These are phyloP conservation scores for Sisor rabdophorus DNA, from an alignment of 2,113 vertebrate genomes.

Conservation along the genomic window DNA sequence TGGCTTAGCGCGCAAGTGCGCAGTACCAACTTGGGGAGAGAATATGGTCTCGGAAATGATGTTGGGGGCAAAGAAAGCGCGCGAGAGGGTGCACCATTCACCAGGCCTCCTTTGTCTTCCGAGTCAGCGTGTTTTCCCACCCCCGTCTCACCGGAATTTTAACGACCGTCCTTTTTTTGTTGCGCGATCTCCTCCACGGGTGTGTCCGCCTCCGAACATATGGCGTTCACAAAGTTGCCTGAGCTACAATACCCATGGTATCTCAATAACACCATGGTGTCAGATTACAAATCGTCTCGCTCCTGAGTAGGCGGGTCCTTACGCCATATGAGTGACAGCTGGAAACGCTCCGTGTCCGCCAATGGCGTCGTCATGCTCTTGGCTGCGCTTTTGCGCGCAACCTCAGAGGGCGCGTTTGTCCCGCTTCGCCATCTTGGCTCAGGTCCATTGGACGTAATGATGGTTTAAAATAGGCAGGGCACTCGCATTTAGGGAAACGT, in stretches of 20 bases:
- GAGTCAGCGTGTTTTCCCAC: conserved; percentile 20
- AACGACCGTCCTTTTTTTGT: conserved; percentile 66
- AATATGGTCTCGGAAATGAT: conserved; percentile 2
- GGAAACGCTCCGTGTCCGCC: conserved; percentile 51
- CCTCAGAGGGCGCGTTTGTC: conserved; percentile 25
- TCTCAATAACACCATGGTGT: conserved; percentile 64
- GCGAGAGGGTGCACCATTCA: background rate
- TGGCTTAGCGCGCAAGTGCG: background rate
- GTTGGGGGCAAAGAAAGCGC: background rate
- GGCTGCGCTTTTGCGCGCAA: conserved; percentile 22
- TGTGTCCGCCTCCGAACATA: conserved; percentile 64
- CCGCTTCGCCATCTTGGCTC: conserved; percentile 5
- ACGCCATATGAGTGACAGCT: conserved; percentile 42
- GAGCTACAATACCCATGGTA: conserved; percentile 69
- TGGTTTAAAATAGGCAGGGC: conserved; percentile 6
- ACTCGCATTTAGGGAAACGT: background rate
- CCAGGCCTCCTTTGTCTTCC: conserved; percentile 17
- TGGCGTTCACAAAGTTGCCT: conserved; percentile 40
- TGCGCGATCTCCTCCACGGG: conserved; percentile 64
- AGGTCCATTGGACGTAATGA: background rate
- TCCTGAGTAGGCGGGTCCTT: conserved; percentile 53
- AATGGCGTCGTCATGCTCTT: conserved; percentile 45
- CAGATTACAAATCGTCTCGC: conserved; percentile 68
- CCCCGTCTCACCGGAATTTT: conserved; percentile 23
- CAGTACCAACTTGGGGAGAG: background rate